phyloP scores from a whole-genome alignment of 2,797 vertebrate genomes.

The Enteromius viviparus region DNA sequence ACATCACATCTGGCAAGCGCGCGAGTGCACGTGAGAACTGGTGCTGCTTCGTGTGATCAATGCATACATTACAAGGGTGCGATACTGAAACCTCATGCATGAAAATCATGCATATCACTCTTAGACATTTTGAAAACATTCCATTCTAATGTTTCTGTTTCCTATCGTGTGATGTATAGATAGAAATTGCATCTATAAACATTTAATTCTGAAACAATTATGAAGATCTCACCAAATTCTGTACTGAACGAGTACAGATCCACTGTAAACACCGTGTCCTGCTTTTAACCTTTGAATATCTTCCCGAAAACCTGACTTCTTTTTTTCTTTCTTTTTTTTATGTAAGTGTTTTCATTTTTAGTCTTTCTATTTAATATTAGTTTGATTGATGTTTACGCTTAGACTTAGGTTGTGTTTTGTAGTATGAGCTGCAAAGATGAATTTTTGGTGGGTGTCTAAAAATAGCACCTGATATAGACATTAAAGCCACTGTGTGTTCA shows the following conservation, averaged over 20 bases:
- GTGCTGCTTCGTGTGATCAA: background rate
- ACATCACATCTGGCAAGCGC: background rate
- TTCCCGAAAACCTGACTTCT: background rate
- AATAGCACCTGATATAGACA: background rate
- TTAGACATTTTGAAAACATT: background rate
- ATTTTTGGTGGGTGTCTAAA: background rate
- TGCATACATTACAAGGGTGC: background rate
- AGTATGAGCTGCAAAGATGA: background rate
- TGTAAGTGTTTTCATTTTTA: background rate
- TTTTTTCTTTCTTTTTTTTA: background rate
- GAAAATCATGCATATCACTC: background rate
- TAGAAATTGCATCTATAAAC: background rate
- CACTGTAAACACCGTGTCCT: background rate
- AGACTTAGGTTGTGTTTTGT: background rate
- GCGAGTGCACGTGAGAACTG: slow-evolving; percentile 28
- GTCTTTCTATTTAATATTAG: background rate
- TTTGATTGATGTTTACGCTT: background rate
- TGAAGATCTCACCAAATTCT: background rate
- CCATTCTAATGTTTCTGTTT: background rate
- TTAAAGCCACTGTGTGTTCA: background rate
- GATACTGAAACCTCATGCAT: background rate
- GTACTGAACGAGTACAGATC: background rate
- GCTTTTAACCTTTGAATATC: background rate
- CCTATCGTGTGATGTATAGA: background rate
- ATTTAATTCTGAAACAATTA: background rate